Conservation (phyloP, 2,113 vertebrate genomes). For the Proteles cristata region DNA sequence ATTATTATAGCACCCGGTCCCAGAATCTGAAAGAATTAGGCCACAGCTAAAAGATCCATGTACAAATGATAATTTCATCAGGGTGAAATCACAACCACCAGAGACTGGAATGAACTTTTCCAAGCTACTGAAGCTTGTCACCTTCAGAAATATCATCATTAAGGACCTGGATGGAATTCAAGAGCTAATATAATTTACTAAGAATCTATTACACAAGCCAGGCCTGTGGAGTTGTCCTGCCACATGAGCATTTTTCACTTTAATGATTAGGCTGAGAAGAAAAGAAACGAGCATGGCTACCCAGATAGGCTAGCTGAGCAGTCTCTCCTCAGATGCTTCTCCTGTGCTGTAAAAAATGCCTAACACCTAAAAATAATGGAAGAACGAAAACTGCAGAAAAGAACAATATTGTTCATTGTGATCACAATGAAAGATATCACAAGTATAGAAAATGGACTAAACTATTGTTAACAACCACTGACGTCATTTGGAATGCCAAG, state of each 20-base stretch:
- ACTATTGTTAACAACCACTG: background rate
- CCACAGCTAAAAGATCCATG: background rate
- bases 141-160: conserved; percentile 64
- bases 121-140: conserved; percentile 49
- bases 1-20: background rate
- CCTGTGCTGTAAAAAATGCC: background rate
- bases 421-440: background rate
- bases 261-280: background rate
- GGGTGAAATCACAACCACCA: background rate
- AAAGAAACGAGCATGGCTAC: background rate
- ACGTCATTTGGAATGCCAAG: background rate
- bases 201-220: conserved; percentile 46
- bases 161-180: conserved; percentile 61
- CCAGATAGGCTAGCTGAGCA: background rate
- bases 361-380: background rate
- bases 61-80: conserved; percentile 35
- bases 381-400: background rate
- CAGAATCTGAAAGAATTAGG: background rate
- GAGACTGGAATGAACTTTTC: conserved; percentile 42
- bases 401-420: background rate
- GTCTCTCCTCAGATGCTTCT: background rate
- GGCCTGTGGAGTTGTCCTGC: background rate
- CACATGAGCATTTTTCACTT: conserved; percentile 51
- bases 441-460: background rate
- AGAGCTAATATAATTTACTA: conserved; percentile 60